phyloP scores from a whole-genome alignment of 1,140 invertebrate species.

The Bombus fervidus region DNA sequence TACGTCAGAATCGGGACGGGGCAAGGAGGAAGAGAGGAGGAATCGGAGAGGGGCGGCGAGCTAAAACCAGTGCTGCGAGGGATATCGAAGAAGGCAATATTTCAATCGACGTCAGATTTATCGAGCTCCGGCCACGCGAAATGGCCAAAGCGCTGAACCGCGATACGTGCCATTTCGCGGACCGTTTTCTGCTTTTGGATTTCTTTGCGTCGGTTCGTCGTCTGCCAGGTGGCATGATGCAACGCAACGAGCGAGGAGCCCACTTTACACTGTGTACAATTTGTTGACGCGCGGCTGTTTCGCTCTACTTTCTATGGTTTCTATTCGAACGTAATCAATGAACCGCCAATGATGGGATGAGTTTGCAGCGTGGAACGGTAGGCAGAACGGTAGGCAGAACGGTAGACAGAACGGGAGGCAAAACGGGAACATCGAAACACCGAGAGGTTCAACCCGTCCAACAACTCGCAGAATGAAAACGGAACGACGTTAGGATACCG shows the following conservation, averaged over 20 bases:
- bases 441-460: no score
- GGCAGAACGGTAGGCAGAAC: neutral
- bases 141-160: constrained; percentile 56
- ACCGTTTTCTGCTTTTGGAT: constrained; percentile 40
- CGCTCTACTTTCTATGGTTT: neutral
- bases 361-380: neutral
- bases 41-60: constrained; percentile 27
- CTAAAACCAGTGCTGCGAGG: constrained; percentile 61
- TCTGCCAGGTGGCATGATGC: neutral
- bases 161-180: constrained; percentile 65
- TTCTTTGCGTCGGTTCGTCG: neutral
- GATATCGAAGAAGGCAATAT: constrained; percentile 70
- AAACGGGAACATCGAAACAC: neutral
- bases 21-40: neutral
- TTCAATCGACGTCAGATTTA: constrained; percentile 70
- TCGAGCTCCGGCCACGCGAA: constrained; percentile 64
- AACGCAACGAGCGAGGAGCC: no score
- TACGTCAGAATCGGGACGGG: neutral
- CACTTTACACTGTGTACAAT: neutral
- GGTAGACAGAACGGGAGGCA: no score
- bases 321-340: constrained; percentile 19
- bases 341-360: neutral
- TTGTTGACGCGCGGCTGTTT: no score
- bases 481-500: neutral
- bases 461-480: neutral